Percentiles rank a stretch among this genome's conserved stretches.
Evolutionary conservation across 1,140 invertebrate genomes (phyloP).

Genomic region (Bradysia coprophila): DNA sequence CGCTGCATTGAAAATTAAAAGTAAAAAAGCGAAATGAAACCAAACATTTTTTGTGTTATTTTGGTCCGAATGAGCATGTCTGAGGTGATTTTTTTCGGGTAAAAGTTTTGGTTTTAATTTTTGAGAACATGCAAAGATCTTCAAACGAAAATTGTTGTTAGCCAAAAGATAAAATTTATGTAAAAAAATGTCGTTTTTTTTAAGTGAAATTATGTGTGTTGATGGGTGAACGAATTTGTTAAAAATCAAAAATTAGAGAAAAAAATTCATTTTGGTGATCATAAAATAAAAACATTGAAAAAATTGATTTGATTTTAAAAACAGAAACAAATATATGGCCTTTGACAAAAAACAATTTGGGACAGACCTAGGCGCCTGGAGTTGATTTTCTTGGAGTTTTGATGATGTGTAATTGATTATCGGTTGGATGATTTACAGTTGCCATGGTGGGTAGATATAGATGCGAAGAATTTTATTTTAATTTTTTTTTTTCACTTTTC

Average conservation of each 20-base stretch:
- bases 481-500: not conserved
- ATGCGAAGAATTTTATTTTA: not conserved
- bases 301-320: not conserved
- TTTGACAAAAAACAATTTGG: not conserved
- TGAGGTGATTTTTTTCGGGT: too few relatives aligned
- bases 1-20: not conserved
- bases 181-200: not conserved
- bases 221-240: not conserved
- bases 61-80: too few relatives aligned
- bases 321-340: not conserved
- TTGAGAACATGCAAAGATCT: too few relatives aligned
- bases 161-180: not conserved
- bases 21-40: not conserved
- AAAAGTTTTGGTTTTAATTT: too few relatives aligned
- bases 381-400: conserved; percentile 1
- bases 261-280: not conserved
- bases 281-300: not conserved
- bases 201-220: not conserved
- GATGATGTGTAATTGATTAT: conserved; percentile 3
- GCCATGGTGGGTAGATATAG: not conserved
- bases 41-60: too few relatives aligned
- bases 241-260: not conserved
- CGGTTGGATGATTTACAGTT: not conserved
- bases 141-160: not conserved
- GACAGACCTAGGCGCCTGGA: conserved; percentile 5